Conservation (phyloP, 2,797 vertebrate species). For the Chelonia mydas region DNA sequence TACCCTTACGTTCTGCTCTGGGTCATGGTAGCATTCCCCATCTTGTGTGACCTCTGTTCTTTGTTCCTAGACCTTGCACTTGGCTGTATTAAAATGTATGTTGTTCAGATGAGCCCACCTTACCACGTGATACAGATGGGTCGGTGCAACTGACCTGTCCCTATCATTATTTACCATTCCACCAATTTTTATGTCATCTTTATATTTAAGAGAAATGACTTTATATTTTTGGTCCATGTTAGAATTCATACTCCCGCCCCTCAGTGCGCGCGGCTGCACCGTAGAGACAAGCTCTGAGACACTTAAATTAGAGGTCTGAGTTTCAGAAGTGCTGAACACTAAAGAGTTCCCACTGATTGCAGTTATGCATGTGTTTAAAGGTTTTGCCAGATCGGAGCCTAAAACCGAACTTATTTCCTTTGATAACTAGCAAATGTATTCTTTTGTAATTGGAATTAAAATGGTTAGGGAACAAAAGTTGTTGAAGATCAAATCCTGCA, state of each 20-base stretch:
- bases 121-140: slow-evolving; percentile 1
- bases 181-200: not conserved
- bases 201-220: not conserved
- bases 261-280: too few relatives aligned
- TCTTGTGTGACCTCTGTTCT: not conserved
- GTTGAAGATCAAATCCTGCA: not conserved
- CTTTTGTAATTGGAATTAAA: not conserved
- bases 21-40: not conserved
- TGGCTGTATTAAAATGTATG: not conserved
- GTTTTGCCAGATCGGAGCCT: not conserved
- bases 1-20: not conserved
- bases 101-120: slow-evolving; percentile 11
- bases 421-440: not conserved
- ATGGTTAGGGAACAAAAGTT: not conserved
- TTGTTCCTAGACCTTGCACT: not conserved
- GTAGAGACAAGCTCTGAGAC: not conserved
- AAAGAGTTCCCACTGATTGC: not conserved
- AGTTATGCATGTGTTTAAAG: not conserved
- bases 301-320: not conserved
- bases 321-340: not conserved
- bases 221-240: not conserved
- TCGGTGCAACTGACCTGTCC: not conserved
- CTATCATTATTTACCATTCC: not conserved
- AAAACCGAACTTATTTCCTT: not conserved
- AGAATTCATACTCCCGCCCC: not conserved